Evolutionary conservation across 2,888 invertebrate species (phyloP), one percentile per base, ranked within the genome.

Genomic region (Lymantria monacha): DNA sequence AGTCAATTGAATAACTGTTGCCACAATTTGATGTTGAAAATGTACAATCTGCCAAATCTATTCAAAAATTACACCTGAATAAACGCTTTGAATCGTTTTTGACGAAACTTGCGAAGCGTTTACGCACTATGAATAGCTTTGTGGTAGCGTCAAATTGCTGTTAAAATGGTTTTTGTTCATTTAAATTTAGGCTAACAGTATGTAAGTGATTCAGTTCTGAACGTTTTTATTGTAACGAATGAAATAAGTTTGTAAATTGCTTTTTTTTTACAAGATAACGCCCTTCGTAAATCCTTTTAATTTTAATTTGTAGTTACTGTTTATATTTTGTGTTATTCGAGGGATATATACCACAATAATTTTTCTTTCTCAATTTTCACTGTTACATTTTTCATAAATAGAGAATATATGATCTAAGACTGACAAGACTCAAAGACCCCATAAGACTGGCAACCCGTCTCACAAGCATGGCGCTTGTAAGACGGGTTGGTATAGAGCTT

Each of bases 31-130:
- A 22, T 22, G 22, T 5, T 5, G 22, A 22, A 22, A 22, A 22
- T 22, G 22, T 33, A 59, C 63, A 60, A 55, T 48, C 45, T 41
- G 60, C 56, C 46, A 51, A 68, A 69, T 67, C 61, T 57, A 50
- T 51, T 55, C 56, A 50, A 66, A 64, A 67, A 62, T 59, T 62
- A 62, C 65, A 74, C 72, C 59, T 63, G 57, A 52, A 68, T 71
- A 70, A 72, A 69, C 57, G 69, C 60, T 66, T 66, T 72, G 64
- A 70, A 76, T 70, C 36, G 51, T 56, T 64, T 67, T 61, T 60
- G 62, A 64, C 60, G 54, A 58, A 64, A 66, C 62, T 56, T 56
- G 62, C 55, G 53, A 63, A 66, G 66, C 64, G 59, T 63, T 55
- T 56, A 59, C 48, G 46, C 59, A 59, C 59, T 55, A 52, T 52